Evolutionary conservation across 2,113 vertebrate species (phyloP), one percentile per base, ranked within the genome.

Genomic region (Cyanoderma ruficeps): DNA sequence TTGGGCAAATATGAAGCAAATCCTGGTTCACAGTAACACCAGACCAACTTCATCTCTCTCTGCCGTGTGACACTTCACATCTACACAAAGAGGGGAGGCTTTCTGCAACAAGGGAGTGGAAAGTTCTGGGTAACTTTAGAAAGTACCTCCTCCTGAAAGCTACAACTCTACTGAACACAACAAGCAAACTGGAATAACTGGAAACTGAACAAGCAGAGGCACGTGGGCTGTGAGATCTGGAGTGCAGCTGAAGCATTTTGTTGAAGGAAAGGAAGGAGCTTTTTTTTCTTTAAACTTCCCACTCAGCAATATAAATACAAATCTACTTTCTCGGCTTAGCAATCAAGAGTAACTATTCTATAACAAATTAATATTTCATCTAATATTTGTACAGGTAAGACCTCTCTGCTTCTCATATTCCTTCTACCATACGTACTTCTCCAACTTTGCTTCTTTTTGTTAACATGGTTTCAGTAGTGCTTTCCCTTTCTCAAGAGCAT

Each of bases 141-240:
- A 85, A 61, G 59, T 10, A 39, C 39, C 52, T 70, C 46, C 50
- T 77, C 9, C 65, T 56, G n/a, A 77, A 93, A 86, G 59, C 30
- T 86, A 31, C 39, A 56, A 17, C 17, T 31, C 67, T 61, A 33
- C 41, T 33, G 74, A 79, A 82, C 33, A 30, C 69, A 89, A 82
- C 44, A 49, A 20, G 60, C 70, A 82, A 95, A 94, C 91, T 57
- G 74, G 93, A 96, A 89, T 60, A 96, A 94, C 87, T 72, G 71
- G 89, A 96, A 83, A 76, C 14, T 72, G n/a, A 71, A 87, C 87
- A 91, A 71, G 81, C 84, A 89, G 74, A 79, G 81, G 59, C 89
- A 85, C 50, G 79, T 19, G 69, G 55, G 41, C 57, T 64, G 31
- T 31, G 56, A 56, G 53, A 82, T 52, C 1, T 49, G n/a, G 39